Conservation (phyloP, 2,113 vertebrate genomes). For the Callithrix jacchus region DNA sequence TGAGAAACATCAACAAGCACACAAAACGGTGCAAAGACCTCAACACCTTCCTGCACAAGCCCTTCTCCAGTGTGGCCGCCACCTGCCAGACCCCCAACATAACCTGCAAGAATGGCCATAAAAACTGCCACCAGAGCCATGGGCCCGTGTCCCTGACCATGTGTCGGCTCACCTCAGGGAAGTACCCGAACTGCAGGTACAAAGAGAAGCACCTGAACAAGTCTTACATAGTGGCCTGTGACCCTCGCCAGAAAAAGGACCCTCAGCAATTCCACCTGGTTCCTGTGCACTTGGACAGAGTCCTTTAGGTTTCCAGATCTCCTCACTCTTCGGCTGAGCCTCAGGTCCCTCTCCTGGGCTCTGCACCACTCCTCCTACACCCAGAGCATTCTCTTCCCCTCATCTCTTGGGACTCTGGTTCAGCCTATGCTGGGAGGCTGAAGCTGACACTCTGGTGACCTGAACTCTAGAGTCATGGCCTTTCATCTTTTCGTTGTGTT, state of each 20-base stretch:
- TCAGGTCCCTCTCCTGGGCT: not conserved
- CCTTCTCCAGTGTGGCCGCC: not conserved
- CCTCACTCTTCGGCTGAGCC: not conserved
- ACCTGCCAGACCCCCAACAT: not conserved
- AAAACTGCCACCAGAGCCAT: conserved; percentile 1
- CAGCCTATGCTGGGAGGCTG: not conserved
- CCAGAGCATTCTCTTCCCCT: not conserved
- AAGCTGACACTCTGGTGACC: not conserved
- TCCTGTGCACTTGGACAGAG: conserved; percentile 62
- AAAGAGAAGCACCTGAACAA: not conserved
- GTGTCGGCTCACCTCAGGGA: not conserved
- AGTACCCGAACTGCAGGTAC: conserved; percentile 40
- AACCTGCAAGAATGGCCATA: not conserved
- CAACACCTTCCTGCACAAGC: not conserved
- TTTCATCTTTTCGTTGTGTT: conserved; percentile 16
- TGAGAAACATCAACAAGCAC: not conserved
- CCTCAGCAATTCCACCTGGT: not conserved
- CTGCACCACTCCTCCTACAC: not conserved
- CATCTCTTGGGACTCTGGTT: not conserved
- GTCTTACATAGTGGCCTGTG: conserved; percentile 25
- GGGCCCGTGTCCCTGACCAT: not conserved
- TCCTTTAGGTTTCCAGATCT: not conserved
- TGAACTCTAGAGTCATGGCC: not conserved
- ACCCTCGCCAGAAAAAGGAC: conserved; percentile 1
- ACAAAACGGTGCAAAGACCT: not conserved